phyloP scores from a whole-genome alignment of 1,140 invertebrate genomes.

The Pogonognathellus flavescens region DNA sequence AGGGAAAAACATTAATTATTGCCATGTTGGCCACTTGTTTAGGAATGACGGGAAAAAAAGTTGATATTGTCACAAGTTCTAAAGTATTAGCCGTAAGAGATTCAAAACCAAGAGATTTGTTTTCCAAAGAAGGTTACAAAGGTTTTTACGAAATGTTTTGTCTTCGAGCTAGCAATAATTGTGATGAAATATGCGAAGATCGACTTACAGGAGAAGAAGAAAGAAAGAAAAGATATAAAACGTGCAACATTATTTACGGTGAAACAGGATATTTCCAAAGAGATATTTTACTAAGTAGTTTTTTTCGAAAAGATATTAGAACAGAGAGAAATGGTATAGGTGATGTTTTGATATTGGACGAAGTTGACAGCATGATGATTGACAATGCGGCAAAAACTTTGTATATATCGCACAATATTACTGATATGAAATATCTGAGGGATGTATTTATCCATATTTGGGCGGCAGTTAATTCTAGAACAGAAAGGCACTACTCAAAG shows the following conservation, averaged over 20 bases:
- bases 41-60: slow-evolving; percentile 15
- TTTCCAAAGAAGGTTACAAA: no score
- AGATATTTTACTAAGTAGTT: slow-evolving; percentile 48
- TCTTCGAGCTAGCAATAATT: slow-evolving; percentile 54
- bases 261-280: slow-evolving; percentile 51
- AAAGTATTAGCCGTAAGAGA: slow-evolving; percentile 50
- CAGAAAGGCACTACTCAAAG: no score
- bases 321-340: not conserved
- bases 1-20: slow-evolving; percentile 59
- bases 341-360: slow-evolving; percentile 57
- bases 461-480: slow-evolving; percentile 65
- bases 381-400: slow-evolving; percentile 60
- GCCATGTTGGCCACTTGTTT: slow-evolving; percentile 41
- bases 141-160: slow-evolving; percentile 53
- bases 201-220: not conserved
- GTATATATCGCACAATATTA: slow-evolving; percentile 51
- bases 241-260: slow-evolving; percentile 54
- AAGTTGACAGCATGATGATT: slow-evolving; percentile 60
- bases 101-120: not conserved
- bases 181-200: not conserved
- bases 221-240: slow-evolving; percentile 38
- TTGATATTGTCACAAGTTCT: slow-evolving; percentile 58
- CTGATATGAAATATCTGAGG: slow-evolving; percentile 29
- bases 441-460: slow-evolving; percentile 54
- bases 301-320: slow-evolving; percentile 24